Evolutionary conservation across 2,797 vertebrate species (phyloP).

Genomic region (Eurystomus glaucurus): DNA sequence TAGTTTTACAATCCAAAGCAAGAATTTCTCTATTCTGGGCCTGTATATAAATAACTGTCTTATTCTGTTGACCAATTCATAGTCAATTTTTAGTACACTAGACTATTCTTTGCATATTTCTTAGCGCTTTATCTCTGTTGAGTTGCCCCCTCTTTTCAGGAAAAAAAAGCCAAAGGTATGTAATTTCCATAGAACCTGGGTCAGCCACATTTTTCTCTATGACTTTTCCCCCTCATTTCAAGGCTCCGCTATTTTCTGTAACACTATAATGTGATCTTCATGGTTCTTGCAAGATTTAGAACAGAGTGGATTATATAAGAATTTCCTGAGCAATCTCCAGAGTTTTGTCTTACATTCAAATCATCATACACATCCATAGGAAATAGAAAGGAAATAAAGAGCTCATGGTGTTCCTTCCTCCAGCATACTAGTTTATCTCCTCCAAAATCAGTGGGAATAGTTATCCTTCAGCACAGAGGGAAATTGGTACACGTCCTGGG

Average conservation of each 20-base stretch:
- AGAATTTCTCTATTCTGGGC: background rate
- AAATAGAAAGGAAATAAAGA: background rate
- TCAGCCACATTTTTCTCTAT: background rate
- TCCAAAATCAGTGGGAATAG: background rate
- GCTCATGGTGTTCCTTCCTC: background rate
- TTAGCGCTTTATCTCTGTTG: background rate
- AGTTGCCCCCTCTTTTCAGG: background rate
- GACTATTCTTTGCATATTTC: background rate
- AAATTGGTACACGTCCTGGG: background rate
- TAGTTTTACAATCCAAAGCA: background rate
- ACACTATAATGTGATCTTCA: background rate
- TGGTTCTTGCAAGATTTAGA: conserved; percentile 18
- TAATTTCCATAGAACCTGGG: background rate
- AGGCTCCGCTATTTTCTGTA: conserved; percentile 26
- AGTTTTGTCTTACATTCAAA: conserved; percentile 35
- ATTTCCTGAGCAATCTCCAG: conserved; percentile 4
- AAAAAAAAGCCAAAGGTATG: background rate
- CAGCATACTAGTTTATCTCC: background rate
- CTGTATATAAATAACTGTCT: background rate
- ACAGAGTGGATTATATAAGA: background rate
- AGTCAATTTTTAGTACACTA: background rate
- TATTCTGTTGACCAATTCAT: background rate
- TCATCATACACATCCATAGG: background rate
- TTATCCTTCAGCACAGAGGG: background rate
- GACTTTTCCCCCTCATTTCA: conserved; percentile 21